These are phyloP conservation scores for Druon quercuslanigerum DNA, from an alignment of 1,140 invertebrate genomes.

Conservation along the genomic window DNA sequence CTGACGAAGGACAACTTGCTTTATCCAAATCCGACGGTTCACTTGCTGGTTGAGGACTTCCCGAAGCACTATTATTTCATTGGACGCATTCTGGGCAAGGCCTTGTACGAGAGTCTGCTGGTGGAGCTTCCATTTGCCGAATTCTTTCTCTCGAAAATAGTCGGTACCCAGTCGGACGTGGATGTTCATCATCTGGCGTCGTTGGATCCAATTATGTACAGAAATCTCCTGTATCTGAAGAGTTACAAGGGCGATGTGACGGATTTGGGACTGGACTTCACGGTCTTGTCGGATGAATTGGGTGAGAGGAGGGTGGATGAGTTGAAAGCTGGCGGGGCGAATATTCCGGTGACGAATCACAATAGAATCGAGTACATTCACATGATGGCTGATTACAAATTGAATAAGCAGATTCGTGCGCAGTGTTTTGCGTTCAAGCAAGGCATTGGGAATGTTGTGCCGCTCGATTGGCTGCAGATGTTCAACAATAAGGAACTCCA, in stretches of 20 bases:
- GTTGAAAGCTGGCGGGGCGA: constrained; percentile 91
- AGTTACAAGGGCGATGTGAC: constrained; percentile 87
- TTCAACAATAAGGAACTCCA: constrained; percentile 97
- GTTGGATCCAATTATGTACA: constrained; percentile 93
- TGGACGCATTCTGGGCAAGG: constrained; percentile 95
- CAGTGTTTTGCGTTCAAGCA: constrained; percentile 92
- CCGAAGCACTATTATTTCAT: constrained; percentile 96
- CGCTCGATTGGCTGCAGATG: constrained; percentile 93
- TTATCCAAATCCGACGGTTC: constrained; percentile 96
- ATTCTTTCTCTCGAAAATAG: constrained; percentile 92
- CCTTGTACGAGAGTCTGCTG: constrained; percentile 95
- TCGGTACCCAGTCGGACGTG: constrained; percentile 86
- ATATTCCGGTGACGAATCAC: constrained; percentile 91
- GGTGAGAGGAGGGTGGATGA: constrained; percentile 92
- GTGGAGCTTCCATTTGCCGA: constrained; percentile 96
- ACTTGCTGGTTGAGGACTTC: constrained; percentile 89
- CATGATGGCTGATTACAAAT: constrained; percentile 95
- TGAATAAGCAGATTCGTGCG: constrained; percentile 92
- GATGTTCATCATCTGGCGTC: constrained; percentile 96
- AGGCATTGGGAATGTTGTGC: constrained; percentile 91
- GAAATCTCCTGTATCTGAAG: constrained; percentile 92
- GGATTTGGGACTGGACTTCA: constrained; percentile 94
- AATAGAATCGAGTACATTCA: constrained; percentile 98
- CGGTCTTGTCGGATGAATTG: constrained; percentile 91
- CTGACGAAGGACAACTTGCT: constrained; percentile 94